These are phyloP conservation scores for Diorhabda sublineata DNA, from an alignment of 1,140 invertebrate species.

Conservation along the genomic window DNA sequence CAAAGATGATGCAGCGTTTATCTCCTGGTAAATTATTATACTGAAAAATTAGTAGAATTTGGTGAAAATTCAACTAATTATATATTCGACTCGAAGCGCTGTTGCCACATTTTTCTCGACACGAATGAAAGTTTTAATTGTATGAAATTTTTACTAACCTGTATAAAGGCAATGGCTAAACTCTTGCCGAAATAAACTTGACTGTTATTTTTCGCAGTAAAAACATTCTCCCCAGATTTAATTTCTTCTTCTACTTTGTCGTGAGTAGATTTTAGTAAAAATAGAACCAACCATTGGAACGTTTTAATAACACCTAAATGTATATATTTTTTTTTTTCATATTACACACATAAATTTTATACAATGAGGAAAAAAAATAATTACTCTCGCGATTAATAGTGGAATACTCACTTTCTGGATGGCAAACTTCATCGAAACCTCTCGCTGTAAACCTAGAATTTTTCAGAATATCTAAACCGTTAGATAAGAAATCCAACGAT, in stretches of 20 bases:
- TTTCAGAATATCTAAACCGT: conserved; percentile 52
- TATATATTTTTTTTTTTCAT: neutral
- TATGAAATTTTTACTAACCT: conserved; percentile 48
- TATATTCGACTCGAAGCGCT: too few relatives aligned
- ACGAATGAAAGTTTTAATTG: too few relatives aligned
- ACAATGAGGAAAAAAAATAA: too few relatives aligned
- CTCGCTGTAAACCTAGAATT: conserved; percentile 50
- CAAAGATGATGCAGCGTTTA: too few relatives aligned
- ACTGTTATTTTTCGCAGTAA: conserved; percentile 71
- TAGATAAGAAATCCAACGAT: conserved; percentile 60
- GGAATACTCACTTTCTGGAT: conserved; percentile 56
- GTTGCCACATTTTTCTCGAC: too few relatives aligned
- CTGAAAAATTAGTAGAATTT: too few relatives aligned
- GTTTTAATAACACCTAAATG: conserved; percentile 64
- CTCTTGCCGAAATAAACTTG: conserved; percentile 78
- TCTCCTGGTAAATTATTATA: too few relatives aligned
- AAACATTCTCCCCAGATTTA: conserved; percentile 58
- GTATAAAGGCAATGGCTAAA: conserved; percentile 72
- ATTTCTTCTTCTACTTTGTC: conserved; percentile 57
- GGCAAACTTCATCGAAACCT: conserved; percentile 49
- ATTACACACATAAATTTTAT: too few relatives aligned
- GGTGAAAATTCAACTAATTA: too few relatives aligned
- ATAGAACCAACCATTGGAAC: conserved; percentile 82
- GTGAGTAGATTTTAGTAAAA: conserved; percentile 67
- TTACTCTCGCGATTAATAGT: neutral